These are phyloP conservation scores for Dromius quadrimaculatus DNA, from an alignment of 2,888 invertebrate genomes.

Conservation along the genomic window DNA sequence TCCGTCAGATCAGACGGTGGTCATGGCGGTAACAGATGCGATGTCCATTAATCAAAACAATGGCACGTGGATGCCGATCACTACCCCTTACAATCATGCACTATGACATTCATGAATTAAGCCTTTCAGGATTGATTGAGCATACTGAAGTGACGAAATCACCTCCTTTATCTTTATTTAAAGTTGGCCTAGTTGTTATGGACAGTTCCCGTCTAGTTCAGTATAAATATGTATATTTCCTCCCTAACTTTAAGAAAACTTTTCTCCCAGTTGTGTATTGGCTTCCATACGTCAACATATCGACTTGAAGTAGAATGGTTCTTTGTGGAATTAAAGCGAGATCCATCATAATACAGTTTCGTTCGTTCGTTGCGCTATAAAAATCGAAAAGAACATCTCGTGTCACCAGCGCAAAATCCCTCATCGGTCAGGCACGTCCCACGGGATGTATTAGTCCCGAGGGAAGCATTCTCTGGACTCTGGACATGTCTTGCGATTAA, in stretches of 20 bases:
- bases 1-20: slow-evolving; percentile 41
- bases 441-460: slow-evolving; percentile 45
- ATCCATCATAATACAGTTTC: slow-evolving; percentile 44
- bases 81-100: not conserved
- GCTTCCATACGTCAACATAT: slow-evolving; percentile 8
- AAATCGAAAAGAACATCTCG: slow-evolving; percentile 48
- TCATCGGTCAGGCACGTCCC: slow-evolving; percentile 48
- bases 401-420: slow-evolving; percentile 46
- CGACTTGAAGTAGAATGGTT: slow-evolving; percentile 8
- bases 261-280: not conserved
- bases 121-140: no score
- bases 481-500: slow-evolving; percentile 49
- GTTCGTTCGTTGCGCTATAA: slow-evolving; percentile 39
- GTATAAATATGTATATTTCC: slow-evolving; percentile 38
- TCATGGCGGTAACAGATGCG: slow-evolving; percentile 43
- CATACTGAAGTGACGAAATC: no score
- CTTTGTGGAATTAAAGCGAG: slow-evolving; percentile 27
- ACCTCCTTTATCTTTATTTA: slow-evolving; percentile 39
- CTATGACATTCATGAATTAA: not conserved
- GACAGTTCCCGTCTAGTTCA: slow-evolving; percentile 13
- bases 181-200: slow-evolving; percentile 11
- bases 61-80: slow-evolving; percentile 32
- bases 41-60: slow-evolving; percentile 49
- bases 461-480: slow-evolving; percentile 47
- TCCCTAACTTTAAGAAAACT: no score